A percentile compares a stretch with the other conserved stretches of the same genome.
phyloP scores from a whole-genome alignment of 2,888 invertebrate genomes.

The Venusia cambrica region DNA sequence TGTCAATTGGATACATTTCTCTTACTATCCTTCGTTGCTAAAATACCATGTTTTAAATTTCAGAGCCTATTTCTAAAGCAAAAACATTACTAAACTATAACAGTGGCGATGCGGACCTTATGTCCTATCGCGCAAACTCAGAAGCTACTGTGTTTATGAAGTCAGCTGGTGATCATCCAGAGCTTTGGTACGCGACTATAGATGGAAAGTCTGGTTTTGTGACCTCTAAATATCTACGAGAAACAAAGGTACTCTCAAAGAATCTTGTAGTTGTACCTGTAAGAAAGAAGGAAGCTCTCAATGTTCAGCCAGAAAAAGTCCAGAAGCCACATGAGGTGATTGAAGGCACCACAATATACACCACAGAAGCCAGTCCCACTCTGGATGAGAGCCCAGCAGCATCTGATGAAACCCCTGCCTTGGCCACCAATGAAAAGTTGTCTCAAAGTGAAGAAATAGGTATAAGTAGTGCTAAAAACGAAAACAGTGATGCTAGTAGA shows the following conservation, averaged over 20 bases:
- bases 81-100: conserved; percentile 80
- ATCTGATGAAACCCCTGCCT: conserved; percentile 21
- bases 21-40: conserved; percentile 41
- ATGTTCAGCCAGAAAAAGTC: conserved; percentile 64
- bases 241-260: conserved; percentile 75
- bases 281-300: conserved; percentile 37
- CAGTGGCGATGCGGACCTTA: conserved; percentile 75
- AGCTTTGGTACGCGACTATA: conserved; percentile 86
- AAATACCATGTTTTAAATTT: conserved; percentile 43
- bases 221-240: conserved; percentile 80
- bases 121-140: conserved; percentile 82
- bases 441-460: conserved; percentile 6
- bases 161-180: conserved; percentile 81
- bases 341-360: conserved; percentile 85
- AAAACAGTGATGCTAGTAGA: conserved; percentile 4
- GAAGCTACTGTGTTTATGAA: conserved; percentile 85
- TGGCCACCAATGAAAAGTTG: conserved; percentile 9
- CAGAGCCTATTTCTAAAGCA: conserved; percentile 83
- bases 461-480: not conserved
- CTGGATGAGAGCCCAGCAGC: conserved; percentile 23
- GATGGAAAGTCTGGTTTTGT: conserved; percentile 85
- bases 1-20: conserved; percentile 26
- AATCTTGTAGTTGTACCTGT: conserved; percentile 55
- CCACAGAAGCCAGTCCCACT: conserved; percentile 43
- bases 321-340: conserved; percentile 75